Conservation (phyloP, 2,888 invertebrate genomes). For the Helleia helle region DNA sequence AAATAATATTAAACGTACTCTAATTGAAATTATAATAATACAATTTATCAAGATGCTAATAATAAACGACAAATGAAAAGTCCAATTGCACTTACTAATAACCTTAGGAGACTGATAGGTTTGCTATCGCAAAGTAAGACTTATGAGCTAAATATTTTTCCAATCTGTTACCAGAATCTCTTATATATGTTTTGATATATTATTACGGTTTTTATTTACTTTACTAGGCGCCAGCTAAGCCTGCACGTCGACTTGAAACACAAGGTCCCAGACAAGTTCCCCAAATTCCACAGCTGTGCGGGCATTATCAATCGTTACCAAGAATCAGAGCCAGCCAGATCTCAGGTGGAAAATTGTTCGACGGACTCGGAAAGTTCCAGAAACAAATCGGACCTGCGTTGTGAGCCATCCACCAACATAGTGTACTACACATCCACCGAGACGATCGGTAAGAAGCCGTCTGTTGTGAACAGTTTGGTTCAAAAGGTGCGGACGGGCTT, state of each 20-base stretch:
- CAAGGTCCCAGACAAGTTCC: conserved; percentile 36
- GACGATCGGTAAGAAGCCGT: conserved; percentile 30
- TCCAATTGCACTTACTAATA: no score
- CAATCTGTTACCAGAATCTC: no score
- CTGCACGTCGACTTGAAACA: conserved; percentile 47
- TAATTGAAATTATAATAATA: no score
- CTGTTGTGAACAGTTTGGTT: conserved; percentile 27
- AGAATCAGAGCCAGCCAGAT: conserved; percentile 23
- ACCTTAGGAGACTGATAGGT: no score
- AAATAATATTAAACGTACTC: no score
- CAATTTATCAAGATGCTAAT: no score
- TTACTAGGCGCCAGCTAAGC: conserved; percentile 42
- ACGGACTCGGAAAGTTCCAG: conserved; percentile 11
- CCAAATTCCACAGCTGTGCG: conserved; percentile 45
- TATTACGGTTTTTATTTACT: background rate
- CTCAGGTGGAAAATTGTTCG: background rate
- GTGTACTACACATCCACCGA: conserved; percentile 43
- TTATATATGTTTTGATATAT: background rate
- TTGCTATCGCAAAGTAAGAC: no score
- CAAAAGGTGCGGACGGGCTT: conserved; percentile 30
- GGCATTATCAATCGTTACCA: conserved; percentile 29
- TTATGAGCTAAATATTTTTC: no score
- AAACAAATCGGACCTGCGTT: conserved; percentile 25
- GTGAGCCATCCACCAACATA: conserved; percentile 43
- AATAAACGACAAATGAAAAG: no score